Evolutionary conservation across 2,113 vertebrate genomes (phyloP), one percentile per base, ranked within the genome.

Genomic region (Sturnus vulgaris): DNA sequence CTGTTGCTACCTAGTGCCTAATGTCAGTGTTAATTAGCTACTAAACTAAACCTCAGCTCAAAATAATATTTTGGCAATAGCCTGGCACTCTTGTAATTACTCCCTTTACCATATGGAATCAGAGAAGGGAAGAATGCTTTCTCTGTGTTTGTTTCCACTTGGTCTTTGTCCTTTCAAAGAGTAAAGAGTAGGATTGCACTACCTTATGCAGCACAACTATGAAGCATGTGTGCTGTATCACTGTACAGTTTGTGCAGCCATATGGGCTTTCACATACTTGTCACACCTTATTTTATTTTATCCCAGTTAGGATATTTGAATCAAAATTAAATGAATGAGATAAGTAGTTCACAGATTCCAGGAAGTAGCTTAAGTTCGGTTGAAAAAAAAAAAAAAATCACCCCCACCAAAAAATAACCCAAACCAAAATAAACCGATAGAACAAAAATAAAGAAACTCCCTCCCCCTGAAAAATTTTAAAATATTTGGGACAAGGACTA

Each of bases 331-430:
- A 59, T 59, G 5, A 76, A 72, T 63, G 17, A 75, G 8, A 35
- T 52, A 6, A n/a, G 33, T 77, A 65, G 7, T 44, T 79, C 12
- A 40, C 1, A 2, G 72, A 30, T 64, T 68, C 4, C 46, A 56
- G 27, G 4, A 69, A 40, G 5, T 28, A 80, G 11, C 49, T 68
- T 52, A 64, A 44, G 7, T 46, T 81, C 9, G 27, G 47, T 69
- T 1, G 4, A 39, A 63, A 33, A 4, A 39, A 52, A 4, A 39
- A 52, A 44, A 20, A 31, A 27, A 5, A 25, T 14, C 12, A 23
- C 1, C 15, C 6, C 24, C 15, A 10, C 28, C 3, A 40, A 46
- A 39, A 47, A 14, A 47, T 12, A 10, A 0, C 6, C 25, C 5
- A 18, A 57, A 23, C 6, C 9, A 40, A 50, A 70, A 50, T 23